A percentile compares a stretch with the other conserved stretches of the same genome.
Evolutionary conservation across 2,113 vertebrate genomes (phyloP).

Genomic region (Peucedramus taeniatus): DNA sequence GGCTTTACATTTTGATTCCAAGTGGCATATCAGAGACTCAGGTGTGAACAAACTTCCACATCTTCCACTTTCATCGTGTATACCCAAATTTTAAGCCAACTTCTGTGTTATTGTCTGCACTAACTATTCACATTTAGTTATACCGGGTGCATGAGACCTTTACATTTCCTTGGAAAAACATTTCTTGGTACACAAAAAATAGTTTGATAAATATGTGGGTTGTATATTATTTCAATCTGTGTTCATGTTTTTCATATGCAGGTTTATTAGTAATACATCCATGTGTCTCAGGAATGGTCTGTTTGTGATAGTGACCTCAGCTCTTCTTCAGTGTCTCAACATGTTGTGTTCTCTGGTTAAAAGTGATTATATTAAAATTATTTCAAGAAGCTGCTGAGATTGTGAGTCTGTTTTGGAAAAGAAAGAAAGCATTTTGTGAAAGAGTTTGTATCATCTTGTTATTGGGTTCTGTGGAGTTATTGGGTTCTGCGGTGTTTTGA

Average conservation of each 20-base stretch:
- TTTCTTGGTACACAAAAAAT: neutral
- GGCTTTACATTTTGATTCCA: neutral
- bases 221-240: neutral
- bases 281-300: neutral
- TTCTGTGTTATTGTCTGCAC: neutral
- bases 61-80: neutral
- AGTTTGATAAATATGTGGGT: neutral
- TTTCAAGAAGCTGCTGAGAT: neutral
- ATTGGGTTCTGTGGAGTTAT: neutral
- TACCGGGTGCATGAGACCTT: neutral
- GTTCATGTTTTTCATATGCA: neutral
- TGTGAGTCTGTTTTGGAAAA: neutral
- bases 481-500: neutral
- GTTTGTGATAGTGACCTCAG: neutral
- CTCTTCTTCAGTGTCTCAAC: neutral
- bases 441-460: neutral
- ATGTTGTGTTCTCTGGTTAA: neutral
- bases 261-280: neutral
- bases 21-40: neutral
- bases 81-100: neutral
- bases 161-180: neutral
- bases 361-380: neutral
- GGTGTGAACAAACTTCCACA: neutral
- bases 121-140: neutral
- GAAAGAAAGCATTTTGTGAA: neutral